Evolutionary conservation across 2,888 invertebrate species (phyloP).

Genomic region (Dermolepida albohirtum): DNA sequence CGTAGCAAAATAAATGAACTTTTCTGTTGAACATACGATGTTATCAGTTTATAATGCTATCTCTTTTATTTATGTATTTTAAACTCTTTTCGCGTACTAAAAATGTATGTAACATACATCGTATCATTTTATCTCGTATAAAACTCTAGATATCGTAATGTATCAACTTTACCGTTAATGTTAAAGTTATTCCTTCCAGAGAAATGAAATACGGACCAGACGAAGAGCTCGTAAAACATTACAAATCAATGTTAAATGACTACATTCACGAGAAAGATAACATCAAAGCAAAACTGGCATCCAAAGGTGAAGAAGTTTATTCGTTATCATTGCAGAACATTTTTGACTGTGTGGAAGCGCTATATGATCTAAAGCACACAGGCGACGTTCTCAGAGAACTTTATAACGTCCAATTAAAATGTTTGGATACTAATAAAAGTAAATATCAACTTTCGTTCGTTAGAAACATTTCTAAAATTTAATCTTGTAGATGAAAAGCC

Average conservation of each 20-base stretch:
- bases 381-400: slow-evolving; percentile 55
- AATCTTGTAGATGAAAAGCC: slow-evolving; percentile 20
- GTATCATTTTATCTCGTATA: too few species aligned
- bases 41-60: too few species aligned
- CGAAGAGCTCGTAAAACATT: slow-evolving; percentile 50
- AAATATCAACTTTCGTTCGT: not conserved
- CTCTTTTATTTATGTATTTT: too few species aligned
- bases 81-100: too few species aligned
- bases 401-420: slow-evolving; percentile 51
- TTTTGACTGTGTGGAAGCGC: slow-evolving; percentile 47
- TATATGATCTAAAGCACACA: slow-evolving; percentile 54
- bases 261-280: slow-evolving; percentile 53
- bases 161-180: not conserved
- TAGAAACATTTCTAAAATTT: slow-evolving; percentile 3
- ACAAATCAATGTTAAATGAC: slow-evolving; percentile 50
- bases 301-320: slow-evolving; percentile 28
- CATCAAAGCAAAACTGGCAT: slow-evolving; percentile 46
- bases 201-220: slow-evolving; percentile 51
- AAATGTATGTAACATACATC: too few species aligned
- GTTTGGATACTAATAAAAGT: slow-evolving; percentile 32
- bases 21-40: too few species aligned
- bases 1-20: too few species aligned
- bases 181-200: slow-evolving; percentile 45
- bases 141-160: not conserved
- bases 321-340: slow-evolving; percentile 51